Conservation (phyloP, 2,113 vertebrate genomes). For the Pica pica region DNA sequence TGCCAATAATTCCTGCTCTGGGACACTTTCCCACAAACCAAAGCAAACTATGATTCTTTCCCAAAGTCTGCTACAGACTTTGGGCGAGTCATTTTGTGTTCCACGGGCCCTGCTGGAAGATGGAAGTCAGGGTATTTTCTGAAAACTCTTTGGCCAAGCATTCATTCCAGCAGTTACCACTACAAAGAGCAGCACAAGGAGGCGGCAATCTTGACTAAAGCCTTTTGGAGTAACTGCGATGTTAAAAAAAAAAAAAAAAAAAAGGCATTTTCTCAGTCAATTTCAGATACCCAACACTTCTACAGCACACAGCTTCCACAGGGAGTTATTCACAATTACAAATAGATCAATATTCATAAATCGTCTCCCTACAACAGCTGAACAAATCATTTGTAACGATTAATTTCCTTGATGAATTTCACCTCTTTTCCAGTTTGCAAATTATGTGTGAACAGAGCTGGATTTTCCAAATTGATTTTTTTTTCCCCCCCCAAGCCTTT, state of each 20-base stretch:
- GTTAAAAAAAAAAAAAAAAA: neutral
- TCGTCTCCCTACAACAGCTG: neutral
- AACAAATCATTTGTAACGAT: slow-evolving; percentile 43
- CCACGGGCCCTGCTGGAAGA: neutral
- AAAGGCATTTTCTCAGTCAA: neutral
- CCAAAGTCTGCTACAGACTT: neutral
- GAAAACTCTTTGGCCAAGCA: neutral
- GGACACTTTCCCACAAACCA: neutral
- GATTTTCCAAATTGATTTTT: slow-evolving; percentile 24
- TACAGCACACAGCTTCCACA: neutral
- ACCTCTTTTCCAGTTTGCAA: slow-evolving; percentile 25
- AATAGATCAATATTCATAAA: slow-evolving; percentile 24
- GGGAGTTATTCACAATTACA: slow-evolving; percentile 30
- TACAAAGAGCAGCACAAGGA: neutral
- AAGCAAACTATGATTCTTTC: neutral
- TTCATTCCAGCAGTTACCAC: neutral
- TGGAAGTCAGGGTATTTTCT: neutral
- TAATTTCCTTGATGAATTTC: slow-evolving; percentile 49
- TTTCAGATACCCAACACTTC: neutral
- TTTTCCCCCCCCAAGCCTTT: neutral
- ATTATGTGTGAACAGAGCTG: neutral
- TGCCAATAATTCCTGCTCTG: neutral
- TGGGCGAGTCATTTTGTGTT: neutral
- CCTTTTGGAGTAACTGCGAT: neutral
- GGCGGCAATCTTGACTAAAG: neutral